phyloP scores from a whole-genome alignment of 2,113 vertebrate species.

The Sylvia atricapilla region DNA sequence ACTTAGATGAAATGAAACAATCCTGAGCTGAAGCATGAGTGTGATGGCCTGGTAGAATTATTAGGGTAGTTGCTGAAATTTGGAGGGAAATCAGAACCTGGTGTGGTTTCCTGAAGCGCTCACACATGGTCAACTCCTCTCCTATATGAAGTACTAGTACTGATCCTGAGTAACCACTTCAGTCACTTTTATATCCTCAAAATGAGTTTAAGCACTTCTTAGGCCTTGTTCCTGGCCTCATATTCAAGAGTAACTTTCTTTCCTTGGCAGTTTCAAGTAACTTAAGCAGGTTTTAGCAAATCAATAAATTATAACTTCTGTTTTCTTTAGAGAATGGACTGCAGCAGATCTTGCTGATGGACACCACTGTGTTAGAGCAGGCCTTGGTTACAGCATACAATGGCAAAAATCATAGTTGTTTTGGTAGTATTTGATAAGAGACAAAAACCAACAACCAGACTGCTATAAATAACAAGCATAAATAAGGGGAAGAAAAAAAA shows the following conservation, averaged over 20 bases:
- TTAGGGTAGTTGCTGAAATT: conserved; percentile 25
- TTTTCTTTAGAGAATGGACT: neutral
- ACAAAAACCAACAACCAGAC: neutral
- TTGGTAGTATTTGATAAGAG: neutral
- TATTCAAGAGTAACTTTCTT: neutral
- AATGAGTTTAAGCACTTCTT: neutral
- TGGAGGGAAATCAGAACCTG: neutral
- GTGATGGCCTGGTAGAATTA: neutral
- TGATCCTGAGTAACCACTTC: neutral
- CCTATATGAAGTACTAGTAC: neutral
- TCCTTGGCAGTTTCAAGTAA: neutral
- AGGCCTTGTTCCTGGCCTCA: neutral
- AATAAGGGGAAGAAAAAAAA: neutral
- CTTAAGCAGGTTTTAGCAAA: neutral
- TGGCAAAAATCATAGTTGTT: neutral
- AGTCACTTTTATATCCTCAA: neutral
- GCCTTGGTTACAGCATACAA: neutral
- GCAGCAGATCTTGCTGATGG: neutral
- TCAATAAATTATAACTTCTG: neutral
- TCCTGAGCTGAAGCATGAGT: neutral
- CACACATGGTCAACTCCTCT: neutral
- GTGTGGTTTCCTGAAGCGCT: conserved; percentile 39
- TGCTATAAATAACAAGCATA: neutral
- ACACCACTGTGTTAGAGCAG: neutral
- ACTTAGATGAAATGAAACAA: neutral